phyloP scores from a whole-genome alignment of 2,797 vertebrate genomes.

The Pteropus rufus region DNA sequence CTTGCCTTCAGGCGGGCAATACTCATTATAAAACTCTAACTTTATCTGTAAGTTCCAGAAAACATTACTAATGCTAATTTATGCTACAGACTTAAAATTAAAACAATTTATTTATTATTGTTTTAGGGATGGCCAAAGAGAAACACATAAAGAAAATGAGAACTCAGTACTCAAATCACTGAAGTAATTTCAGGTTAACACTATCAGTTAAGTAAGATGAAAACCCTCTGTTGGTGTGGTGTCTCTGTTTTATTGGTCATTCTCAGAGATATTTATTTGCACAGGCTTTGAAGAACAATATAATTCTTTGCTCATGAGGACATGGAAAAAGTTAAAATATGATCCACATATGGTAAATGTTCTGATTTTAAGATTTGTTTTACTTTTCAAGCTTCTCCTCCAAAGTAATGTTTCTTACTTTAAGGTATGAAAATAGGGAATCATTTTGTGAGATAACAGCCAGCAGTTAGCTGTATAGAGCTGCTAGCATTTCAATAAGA shows the following conservation, averaged over 20 bases:
- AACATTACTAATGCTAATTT: slow-evolving; percentile 10
- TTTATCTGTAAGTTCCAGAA: background rate
- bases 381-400: slow-evolving; percentile 17
- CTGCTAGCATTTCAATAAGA: slow-evolving; percentile 59
- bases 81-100: background rate
- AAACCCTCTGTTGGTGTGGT: background rate
- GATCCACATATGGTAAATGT: background rate
- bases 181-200: slow-evolving; percentile 2
- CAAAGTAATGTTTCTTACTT: background rate
- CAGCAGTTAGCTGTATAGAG: slow-evolving; percentile 33
- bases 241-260: background rate
- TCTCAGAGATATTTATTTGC: background rate
- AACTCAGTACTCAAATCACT: background rate
- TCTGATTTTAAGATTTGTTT: slow-evolving; percentile 40
- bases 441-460: slow-evolving; percentile 57
- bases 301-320: background rate
- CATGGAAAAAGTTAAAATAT: slow-evolving; percentile 49
- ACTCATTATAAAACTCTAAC: background rate
- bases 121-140: slow-evolving; percentile 1
- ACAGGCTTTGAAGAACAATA: background rate
- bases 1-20: background rate
- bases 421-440: slow-evolving; percentile 48
- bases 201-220: background rate
- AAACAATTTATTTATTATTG: background rate
- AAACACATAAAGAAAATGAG: slow-evolving; percentile 6